These are phyloP conservation scores for Hyperopisus bebe DNA, from an alignment of 2,113 vertebrate genomes.

Conservation along the genomic window DNA sequence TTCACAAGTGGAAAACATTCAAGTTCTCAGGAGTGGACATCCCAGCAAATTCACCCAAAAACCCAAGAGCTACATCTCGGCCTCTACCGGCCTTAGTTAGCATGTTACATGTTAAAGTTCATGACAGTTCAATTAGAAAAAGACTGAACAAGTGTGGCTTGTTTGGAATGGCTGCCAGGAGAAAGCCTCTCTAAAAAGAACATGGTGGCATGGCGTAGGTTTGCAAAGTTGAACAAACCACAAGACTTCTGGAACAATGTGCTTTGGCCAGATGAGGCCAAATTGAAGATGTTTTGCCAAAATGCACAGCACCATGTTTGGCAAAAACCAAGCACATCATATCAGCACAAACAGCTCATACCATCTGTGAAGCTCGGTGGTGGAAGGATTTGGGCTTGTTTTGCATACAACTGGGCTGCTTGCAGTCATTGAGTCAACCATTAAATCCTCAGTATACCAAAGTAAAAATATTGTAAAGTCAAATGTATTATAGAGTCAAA, in stretches of 20 bases:
- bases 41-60: background rate
- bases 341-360: background rate
- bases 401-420: background rate
- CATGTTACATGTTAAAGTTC: background rate
- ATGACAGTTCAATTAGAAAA: no score
- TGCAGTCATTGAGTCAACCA: no score
- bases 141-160: no score
- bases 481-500: no score
- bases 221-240: no score
- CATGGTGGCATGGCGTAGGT: no score
- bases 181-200: no score
- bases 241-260: no score
- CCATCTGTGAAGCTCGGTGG: background rate
- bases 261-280: no score
- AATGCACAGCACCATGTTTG: background rate
- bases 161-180: no score
- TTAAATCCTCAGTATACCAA: no score
- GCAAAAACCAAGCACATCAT: background rate
- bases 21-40: background rate
- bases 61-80: background rate
- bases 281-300: background rate
- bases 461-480: no score
- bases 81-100: background rate
- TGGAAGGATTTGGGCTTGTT: background rate
- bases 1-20: background rate